Base-by-base conservation (phyloP, 2,113 vertebrate genomes). In the Tor tambroides region DNA sequence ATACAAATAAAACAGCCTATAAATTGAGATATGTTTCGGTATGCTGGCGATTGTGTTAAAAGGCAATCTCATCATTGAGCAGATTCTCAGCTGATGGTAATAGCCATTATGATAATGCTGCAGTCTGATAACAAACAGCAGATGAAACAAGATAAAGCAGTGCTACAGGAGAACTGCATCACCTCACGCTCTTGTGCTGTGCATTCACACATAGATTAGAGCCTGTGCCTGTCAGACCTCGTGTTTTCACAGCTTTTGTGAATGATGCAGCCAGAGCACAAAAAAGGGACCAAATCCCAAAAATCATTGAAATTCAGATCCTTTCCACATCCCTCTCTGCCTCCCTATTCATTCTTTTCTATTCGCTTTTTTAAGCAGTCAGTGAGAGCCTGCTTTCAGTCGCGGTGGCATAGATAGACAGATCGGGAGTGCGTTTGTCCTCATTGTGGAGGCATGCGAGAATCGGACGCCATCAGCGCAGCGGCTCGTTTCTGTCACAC, bases 401-500 rank as follows among this genome's bases (percentile, higher is more conserved):
- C 5, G 14, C 71, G 67, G 59, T 77, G 84, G 87, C 54, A 51
- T 38, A 74, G 72, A 75, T 76, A 76, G 86, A 49, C 84, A 88
- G 79, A 85, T 21, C 19, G 56, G 72, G 71, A 19, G 2, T 75
- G 72, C 81, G 14, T 86, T 84, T 87, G 80, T 81, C 85, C 77
- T 88, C 76, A 69, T 80, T 84, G 84, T 86, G 56, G 80, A 46
- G 51, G 49, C 59, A 82, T 86, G 77, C 49, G 85, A 74, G 84
- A 88, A 84, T 91, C 65, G 81, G 85, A 86, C 83, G 35, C 26
- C 88, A 89, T 90, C 88, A 84, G 85, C 84, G 86, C 91, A 91
- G 91, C 80, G 86, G 84, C 85, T 88, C 72, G 82, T 92, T 89
- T 90, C 88, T 89, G 88, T 90, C 91, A 85, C 85, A 72, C 80